Base-by-base conservation (phyloP, 2,797 vertebrate species). In the Ara ararauna region DNA sequence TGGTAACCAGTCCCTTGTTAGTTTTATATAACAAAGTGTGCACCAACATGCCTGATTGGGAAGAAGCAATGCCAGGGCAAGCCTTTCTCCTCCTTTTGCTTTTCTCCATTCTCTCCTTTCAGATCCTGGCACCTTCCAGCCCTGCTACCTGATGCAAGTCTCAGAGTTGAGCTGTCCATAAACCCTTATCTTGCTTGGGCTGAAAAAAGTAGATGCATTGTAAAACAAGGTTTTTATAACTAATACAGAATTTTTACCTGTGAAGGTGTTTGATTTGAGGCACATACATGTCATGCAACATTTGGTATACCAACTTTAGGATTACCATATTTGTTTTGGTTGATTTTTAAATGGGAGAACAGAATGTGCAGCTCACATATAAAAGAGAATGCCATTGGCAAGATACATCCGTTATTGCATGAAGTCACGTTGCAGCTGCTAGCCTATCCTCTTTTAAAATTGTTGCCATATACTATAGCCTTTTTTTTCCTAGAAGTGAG, bases 321-420 rank as follows among this genome's bases (percentile, higher is more conserved):
- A 17, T 68, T 56, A 32, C 10, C 67, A 1, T 27, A 42, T 65
- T 73, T 70, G 4, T 18, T 83, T 80, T 32, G 2, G 7, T 24
- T 70, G 11, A 2, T 30, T 60, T 5, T 67, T 22, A 65, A 42
- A 18, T 6, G 4, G 6, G 4, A 6, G 7, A 44, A 82, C 51
- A 65, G 48, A 67, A 51, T 17, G 18, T 29, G 77, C 9, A 45
- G 1, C 2, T 0, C 3, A 26, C 10, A 19, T 1, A 15, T 44
- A 40, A 53, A 90, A 72, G n/a, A 74, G 13, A 5, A 60, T 67
- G 12, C 13, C 21, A 11, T 5, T 38, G n/a, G 9, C 23, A 74
- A 66, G 40, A n/a, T 64, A 26, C 5, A 34, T 36, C 27, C 11
- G 34, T 30, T 87, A n/a, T 7, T 85, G 4, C 6, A 44, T 19